Conservation (phyloP, 2,888 invertebrate species). For the Spilarctia lutea region DNA sequence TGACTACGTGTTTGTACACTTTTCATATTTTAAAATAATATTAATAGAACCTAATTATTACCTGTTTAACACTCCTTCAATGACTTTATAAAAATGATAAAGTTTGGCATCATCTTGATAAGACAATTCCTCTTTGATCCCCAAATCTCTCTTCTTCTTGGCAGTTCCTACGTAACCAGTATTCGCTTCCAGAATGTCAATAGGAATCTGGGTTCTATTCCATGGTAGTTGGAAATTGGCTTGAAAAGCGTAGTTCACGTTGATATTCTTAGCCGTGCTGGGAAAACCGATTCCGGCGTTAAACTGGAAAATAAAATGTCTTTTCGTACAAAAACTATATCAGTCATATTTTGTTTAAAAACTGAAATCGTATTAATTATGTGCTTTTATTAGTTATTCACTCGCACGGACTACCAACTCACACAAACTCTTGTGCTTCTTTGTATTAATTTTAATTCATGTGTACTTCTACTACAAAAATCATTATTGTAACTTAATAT, state of each 20-base stretch:
- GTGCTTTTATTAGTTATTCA: no score
- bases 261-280: slow-evolving; percentile 67
- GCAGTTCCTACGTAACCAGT: slow-evolving; percentile 68
- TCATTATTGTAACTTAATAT: no score
- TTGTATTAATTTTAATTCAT: no score
- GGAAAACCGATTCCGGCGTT: slow-evolving; percentile 78
- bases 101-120: slow-evolving; percentile 73
- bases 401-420: no score
- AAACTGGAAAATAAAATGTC: slow-evolving; percentile 64
- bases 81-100: slow-evolving; percentile 76
- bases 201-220: slow-evolving; percentile 78
- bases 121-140: slow-evolving; percentile 37
- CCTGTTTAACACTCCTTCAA: slow-evolving; percentile 72
- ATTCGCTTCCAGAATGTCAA: slow-evolving; percentile 73
- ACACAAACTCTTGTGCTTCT: no score
- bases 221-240: slow-evolving; percentile 81
- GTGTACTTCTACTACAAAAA: no score
- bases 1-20: no score
- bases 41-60: slow-evolving; percentile 42
- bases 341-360: no score
- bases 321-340: no score
- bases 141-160: slow-evolving; percentile 63
- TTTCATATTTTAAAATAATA: no score
- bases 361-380: no score
- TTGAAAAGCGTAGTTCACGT: slow-evolving; percentile 80